Evolutionary conservation across 1,140 invertebrate genomes (phyloP).

Genomic region (Drosophila arawakana): DNA sequence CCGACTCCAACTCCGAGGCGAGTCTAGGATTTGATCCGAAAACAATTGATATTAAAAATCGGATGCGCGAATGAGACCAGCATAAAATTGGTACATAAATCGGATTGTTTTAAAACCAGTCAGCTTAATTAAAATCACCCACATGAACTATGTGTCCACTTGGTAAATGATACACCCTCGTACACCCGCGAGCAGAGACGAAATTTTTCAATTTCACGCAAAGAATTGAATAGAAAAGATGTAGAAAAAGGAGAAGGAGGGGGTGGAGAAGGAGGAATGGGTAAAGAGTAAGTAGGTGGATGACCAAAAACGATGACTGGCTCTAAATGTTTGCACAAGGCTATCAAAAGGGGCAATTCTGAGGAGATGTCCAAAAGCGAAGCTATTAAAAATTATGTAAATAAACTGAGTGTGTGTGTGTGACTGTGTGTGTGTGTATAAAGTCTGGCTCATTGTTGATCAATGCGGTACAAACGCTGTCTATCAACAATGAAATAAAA

Average conservation of each 20-base stretch:
- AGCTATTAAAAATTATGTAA: constrained; percentile 82
- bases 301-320: constrained; percentile 35
- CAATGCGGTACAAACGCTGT: constrained; percentile 60
- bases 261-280: background rate
- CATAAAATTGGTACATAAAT: constrained; percentile 41
- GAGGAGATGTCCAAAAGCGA: constrained; percentile 41
- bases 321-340: constrained; percentile 61
- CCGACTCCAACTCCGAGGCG: no score
- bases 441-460: constrained; percentile 82
- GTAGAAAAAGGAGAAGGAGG: background rate
- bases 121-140: constrained; percentile 72
- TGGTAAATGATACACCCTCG: constrained; percentile 41
- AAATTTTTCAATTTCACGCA: constrained; percentile 40
- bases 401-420: constrained; percentile 38
- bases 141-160: constrained; percentile 49
- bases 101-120: constrained; percentile 2
- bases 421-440: constrained; percentile 47
- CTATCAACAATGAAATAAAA: constrained; percentile 82
- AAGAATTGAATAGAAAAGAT: constrained; percentile 9
- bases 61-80: constrained; percentile 77
- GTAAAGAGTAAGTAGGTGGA: constrained; percentile 27
- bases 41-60: constrained; percentile 65
- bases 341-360: constrained; percentile 36
- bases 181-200: constrained; percentile 19
- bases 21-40: constrained; percentile 54